Conservation (phyloP, 2,797 vertebrate species). For the Balearica regulorum region DNA sequence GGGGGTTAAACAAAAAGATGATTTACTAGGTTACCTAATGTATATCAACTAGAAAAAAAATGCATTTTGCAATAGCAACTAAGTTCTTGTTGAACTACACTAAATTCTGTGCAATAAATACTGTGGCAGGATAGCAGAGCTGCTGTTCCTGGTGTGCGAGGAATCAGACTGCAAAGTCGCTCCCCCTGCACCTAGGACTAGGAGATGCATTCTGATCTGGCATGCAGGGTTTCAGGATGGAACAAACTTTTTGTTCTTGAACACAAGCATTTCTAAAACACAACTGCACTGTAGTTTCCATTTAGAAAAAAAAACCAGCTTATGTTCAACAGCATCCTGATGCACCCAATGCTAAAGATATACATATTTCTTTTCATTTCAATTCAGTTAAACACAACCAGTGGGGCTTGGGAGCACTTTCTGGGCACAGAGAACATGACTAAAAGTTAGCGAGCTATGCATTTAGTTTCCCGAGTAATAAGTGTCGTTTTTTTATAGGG, state of each 20-base stretch:
- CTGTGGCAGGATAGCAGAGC: not conserved
- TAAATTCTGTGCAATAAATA: not conserved
- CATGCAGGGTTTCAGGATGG: too few relatives aligned
- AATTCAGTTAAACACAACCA: not conserved
- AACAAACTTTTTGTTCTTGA: not conserved
- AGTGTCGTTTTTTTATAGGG: not conserved
- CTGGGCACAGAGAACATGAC: not conserved
- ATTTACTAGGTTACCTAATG: not conserved
- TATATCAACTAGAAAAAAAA: not conserved
- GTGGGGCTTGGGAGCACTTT: not conserved
- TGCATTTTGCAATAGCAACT: not conserved
- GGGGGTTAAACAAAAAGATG: not conserved
- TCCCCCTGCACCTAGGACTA: not conserved
- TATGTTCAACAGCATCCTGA: not conserved
- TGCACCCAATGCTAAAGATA: not conserved
- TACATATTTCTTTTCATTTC: not conserved
- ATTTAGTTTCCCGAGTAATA: not conserved
- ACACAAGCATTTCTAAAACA: not conserved
- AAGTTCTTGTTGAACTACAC: not conserved
- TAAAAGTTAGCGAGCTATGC: not conserved
- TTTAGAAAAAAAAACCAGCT: not conserved
- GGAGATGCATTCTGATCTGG: not conserved
- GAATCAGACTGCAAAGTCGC: accelerated
- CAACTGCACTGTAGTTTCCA: not conserved
- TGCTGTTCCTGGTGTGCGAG: not conserved